phyloP scores from a whole-genome alignment of 2,888 invertebrate species.

The Drosophila acutilabella region DNA sequence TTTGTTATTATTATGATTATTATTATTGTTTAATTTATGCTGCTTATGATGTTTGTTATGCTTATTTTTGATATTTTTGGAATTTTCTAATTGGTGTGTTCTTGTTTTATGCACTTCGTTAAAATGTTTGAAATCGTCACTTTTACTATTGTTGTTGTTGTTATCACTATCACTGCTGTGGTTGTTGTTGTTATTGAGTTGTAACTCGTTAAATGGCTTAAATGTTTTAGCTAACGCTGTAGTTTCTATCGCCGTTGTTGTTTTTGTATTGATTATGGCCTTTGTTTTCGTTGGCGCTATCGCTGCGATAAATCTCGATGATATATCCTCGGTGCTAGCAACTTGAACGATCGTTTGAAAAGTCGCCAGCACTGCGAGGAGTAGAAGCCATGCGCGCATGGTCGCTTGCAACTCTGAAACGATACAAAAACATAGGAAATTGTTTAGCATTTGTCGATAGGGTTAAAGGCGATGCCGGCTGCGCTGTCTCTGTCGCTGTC shows the following conservation, averaged over 20 bases:
- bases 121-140: slow-evolving; percentile 69
- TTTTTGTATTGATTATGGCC: slow-evolving; percentile 48
- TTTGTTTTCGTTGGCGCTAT: slow-evolving; percentile 68
- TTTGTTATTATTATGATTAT: slow-evolving; percentile 50
- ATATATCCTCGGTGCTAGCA: slow-evolving; percentile 86
- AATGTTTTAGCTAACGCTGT: slow-evolving; percentile 65
- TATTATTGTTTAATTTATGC: slow-evolving; percentile 52
- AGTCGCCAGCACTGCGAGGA: slow-evolving; percentile 86
- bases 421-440: slow-evolving; percentile 82
- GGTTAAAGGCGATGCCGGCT: slow-evolving; percentile 61
- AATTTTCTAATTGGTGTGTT: slow-evolving; percentile 81
- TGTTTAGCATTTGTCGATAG: slow-evolving; percentile 78
- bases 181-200: slow-evolving; percentile 51
- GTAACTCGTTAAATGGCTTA: slow-evolving; percentile 67
- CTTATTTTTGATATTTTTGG: slow-evolving; percentile 71
- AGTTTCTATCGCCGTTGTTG: slow-evolving; percentile 44
- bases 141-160: slow-evolving; percentile 60
- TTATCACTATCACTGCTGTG: slow-evolving; percentile 59
- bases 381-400: slow-evolving; percentile 86
- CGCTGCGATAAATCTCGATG: slow-evolving; percentile 81
- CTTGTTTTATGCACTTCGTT: slow-evolving; percentile 78
- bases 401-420: slow-evolving; percentile 86
- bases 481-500: slow-evolving; percentile 15
- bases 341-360: slow-evolving; percentile 85
- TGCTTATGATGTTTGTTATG: slow-evolving; percentile 55